These are phyloP conservation scores for Mastomys coucha DNA, from an alignment of 2,113 vertebrate species.

Conservation along the genomic window DNA sequence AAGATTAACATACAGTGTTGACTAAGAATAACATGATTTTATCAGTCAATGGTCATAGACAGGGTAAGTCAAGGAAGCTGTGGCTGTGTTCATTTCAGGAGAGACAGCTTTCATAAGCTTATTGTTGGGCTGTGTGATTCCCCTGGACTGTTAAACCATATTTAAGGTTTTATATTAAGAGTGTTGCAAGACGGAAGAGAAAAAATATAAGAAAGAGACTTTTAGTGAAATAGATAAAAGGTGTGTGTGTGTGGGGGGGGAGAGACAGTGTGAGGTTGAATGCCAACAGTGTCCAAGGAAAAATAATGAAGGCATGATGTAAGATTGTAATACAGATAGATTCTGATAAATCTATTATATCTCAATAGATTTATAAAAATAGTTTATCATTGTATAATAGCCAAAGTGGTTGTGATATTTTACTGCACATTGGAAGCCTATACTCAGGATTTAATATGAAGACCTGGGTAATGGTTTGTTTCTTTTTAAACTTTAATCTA, in stretches of 20 bases:
- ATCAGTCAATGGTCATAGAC: not conserved
- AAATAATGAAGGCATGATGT: not conserved
- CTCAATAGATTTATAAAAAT: not conserved
- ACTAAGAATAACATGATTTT: not conserved
- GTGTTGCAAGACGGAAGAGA: not conserved
- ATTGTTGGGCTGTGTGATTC: not conserved
- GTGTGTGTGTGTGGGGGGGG: not conserved
- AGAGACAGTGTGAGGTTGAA: not conserved
- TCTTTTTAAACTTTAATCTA: not conserved
- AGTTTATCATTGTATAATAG: not conserved
- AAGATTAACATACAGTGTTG: not conserved
- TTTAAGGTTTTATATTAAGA: not conserved
- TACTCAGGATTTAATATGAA: not conserved
- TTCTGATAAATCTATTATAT: not conserved
- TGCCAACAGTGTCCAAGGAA: not conserved
- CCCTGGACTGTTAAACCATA: not conserved
- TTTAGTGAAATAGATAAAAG: not conserved
- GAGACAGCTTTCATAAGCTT: not conserved
- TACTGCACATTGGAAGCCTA: not conserved
- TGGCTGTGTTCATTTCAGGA: not conserved
- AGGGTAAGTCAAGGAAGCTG: not conserved
- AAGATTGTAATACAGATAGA: not conserved
- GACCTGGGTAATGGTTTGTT: not conserved
- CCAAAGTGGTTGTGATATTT: not conserved
- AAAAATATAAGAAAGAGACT: not conserved